A percentile compares a stretch with the other conserved stretches of the same genome.
phyloP scores from a whole-genome alignment of 2,113 vertebrate genomes.

The Cygnus atratus region DNA sequence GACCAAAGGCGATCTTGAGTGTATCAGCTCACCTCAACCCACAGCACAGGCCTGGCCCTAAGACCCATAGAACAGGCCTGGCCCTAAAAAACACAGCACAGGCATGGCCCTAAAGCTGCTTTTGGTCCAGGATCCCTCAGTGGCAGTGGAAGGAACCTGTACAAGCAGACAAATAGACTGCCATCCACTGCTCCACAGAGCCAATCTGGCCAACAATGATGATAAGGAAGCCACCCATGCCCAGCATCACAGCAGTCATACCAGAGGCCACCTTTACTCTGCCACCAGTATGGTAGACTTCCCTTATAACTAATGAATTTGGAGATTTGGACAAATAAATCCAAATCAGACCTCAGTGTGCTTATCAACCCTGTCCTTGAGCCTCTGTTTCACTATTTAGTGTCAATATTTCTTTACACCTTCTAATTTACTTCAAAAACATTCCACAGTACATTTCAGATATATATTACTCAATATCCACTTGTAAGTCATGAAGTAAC shows the following conservation, averaged over 20 bases:
- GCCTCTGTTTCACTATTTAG: neutral
- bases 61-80: neutral
- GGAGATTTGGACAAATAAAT: neutral
- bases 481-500: slow-evolving; percentile 43
- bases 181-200: neutral
- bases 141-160: neutral
- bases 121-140: neutral
- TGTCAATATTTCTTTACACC: neutral
- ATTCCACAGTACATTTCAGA: neutral
- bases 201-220: too few relatives aligned
- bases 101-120: neutral
- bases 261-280: neutral
- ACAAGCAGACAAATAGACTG: neutral
- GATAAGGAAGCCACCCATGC: neutral
- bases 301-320: neutral
- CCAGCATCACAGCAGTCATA: neutral
- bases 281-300: neutral
- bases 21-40: neutral
- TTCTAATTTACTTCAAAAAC: neutral
- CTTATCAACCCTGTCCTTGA: neutral
- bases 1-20: neutral
- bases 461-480: neutral
- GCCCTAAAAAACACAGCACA: neutral
- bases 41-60: neutral
- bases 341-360: neutral